A percentile compares a stretch with the other conserved stretches of the same genome.
phyloP scores from a whole-genome alignment of 2,113 vertebrate genomes.

The Peromyscus leucopus region DNA sequence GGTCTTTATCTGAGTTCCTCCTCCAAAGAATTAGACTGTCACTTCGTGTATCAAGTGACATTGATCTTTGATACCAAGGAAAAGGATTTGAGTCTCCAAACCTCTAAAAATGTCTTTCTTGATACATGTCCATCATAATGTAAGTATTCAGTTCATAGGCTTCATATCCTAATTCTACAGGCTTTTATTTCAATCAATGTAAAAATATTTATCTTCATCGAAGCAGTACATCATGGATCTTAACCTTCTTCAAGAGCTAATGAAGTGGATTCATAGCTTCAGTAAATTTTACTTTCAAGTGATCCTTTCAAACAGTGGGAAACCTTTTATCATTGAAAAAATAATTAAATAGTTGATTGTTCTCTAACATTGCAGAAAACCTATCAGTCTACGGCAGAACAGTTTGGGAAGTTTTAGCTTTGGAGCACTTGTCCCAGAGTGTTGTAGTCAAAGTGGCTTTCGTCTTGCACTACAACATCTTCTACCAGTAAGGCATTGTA shows the following conservation, averaged over 20 bases:
- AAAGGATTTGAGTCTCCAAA: background rate
- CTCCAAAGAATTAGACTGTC: background rate
- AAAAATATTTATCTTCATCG: conserved; percentile 36
- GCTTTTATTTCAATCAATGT: background rate
- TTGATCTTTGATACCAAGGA: background rate
- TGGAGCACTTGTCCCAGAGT: conserved; percentile 4
- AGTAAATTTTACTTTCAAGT: conserved; percentile 9
- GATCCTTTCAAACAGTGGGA: background rate
- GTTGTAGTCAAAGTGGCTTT: conserved; percentile 43
- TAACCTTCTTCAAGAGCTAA: background rate
- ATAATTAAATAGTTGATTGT: conserved; percentile 2
- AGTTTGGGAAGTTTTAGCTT: conserved; percentile 57
- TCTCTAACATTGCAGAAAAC: conserved; percentile 49
- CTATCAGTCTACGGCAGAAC: conserved; percentile 8
- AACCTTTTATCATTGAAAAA: conserved; percentile 42
- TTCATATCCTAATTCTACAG: background rate
- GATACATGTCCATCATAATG: background rate
- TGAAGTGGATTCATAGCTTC: background rate
- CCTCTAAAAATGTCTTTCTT: background rate
- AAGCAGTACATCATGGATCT: background rate
- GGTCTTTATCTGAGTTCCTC: background rate
- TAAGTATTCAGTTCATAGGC: background rate
- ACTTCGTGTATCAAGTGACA: background rate
- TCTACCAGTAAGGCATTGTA: conserved; percentile 11
- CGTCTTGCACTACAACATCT: background rate